Conservation (phyloP, 2,888 invertebrate genomes). For the Thera obeliscata region DNA sequence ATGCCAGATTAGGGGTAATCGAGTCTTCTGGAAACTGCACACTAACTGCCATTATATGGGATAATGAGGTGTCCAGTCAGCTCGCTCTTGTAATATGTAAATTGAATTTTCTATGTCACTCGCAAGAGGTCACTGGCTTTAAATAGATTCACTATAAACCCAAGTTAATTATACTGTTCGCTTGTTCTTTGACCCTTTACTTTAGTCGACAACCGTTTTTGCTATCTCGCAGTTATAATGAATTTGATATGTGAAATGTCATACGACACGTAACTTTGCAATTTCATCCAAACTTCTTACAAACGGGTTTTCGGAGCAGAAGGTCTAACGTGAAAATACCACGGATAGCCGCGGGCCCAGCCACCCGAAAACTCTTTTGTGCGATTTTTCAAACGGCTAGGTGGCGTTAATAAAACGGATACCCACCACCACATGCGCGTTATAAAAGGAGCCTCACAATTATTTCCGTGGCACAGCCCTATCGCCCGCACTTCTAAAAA, state of each 20-base stretch:
- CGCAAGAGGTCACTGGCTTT: constrained; percentile 58
- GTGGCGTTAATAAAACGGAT: constrained; percentile 59
- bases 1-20: constrained; percentile 80
- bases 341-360: constrained; percentile 43
- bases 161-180: constrained; percentile 25
- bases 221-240: not conserved
- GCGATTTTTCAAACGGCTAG: constrained; percentile 52
- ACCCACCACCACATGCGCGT: constrained; percentile 53
- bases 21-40: constrained; percentile 74
- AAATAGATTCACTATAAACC: constrained; percentile 42
- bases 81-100: constrained; percentile 75
- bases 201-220: not conserved
- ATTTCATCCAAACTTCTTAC: constrained; percentile 18
- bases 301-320: constrained; percentile 21
- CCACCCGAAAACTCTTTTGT: constrained; percentile 56
- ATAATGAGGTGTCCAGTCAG: constrained; percentile 81
- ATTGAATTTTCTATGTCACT: constrained; percentile 74
- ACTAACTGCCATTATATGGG: constrained; percentile 75
- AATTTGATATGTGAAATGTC: not conserved
- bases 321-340: constrained; percentile 35
- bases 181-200: constrained; percentile 6
- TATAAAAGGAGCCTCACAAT: constrained; percentile 60
- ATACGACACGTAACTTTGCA: constrained; percentile 17
- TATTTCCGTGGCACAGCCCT: constrained; percentile 59
- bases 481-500: constrained; percentile 52